A percentile compares a stretch with the other conserved stretches of the same genome.
Evolutionary conservation across 2,113 vertebrate genomes (phyloP).

Genomic region (Serinus canaria): DNA sequence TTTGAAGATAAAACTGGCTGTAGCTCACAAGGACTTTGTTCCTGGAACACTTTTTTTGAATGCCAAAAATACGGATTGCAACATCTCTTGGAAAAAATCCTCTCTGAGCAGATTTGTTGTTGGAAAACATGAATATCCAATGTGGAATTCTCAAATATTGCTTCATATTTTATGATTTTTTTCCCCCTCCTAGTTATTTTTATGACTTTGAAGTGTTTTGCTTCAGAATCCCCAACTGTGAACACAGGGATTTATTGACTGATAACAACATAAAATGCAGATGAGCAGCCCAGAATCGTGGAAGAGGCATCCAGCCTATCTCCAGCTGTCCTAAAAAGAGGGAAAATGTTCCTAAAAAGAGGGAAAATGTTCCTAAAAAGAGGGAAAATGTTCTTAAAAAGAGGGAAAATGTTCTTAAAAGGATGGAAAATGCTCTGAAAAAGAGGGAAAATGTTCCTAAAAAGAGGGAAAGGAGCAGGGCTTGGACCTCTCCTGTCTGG

Average conservation of each 20-base stretch:
- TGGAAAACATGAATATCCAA: neutral
- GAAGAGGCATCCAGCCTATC: neutral
- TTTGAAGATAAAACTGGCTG: neutral
- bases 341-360: neutral
- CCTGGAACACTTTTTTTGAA: neutral
- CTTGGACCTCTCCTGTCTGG: neutral
- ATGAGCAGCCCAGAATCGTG: neutral
- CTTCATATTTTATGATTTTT: neutral
- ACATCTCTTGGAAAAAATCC: slow-evolving; percentile 10
- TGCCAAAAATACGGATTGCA: neutral
- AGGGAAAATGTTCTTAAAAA: neutral
- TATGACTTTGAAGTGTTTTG: neutral
- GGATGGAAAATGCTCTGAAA: too few relatives aligned
- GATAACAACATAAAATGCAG: neutral
- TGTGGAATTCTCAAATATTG: neutral
- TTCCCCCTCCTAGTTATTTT: neutral
- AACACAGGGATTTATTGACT: neutral
- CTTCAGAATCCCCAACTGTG: neutral
- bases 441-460: neutral
- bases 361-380: neutral
- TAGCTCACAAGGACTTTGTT: neutral
- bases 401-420: neutral
- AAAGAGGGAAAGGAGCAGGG: neutral
- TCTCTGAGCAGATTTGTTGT: neutral
- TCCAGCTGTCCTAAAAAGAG: neutral